Base-by-base conservation (phyloP, 2,888 invertebrate species). In the Hydrotaea cyrtoneurina region DNA sequence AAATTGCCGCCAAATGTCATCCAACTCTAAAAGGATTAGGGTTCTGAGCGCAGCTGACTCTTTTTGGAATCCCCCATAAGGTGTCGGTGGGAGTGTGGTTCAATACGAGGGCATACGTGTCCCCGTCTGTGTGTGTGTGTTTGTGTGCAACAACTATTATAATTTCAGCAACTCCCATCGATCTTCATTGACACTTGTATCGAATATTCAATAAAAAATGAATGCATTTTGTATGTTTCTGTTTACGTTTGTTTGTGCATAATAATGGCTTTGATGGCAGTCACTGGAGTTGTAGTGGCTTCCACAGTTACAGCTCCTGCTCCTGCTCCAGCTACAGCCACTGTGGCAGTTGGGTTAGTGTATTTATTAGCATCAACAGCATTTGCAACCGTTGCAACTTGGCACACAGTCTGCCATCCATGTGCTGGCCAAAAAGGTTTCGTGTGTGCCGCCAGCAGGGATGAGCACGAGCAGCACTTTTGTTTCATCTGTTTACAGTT, bases 151-250 rank as follows among this genome's bases (percentile, higher is more conserved):
- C 75, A 73, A 81, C 78, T 81, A 76, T 78, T 78, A 62, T 62
- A 78, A 71, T 71, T 74, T 73, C 17, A 71, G 23, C 57, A 84
- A 79, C 76, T 84, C 78, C 79, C 78, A 85, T 85, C 84, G 81
- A 85, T 85, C 84, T 85, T 85, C 76, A 84, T 81, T 84, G 81
- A 74, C 84, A 84, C 75, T 78, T 72, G 72, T 73, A 73, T 80
- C 59, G 26, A 53, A 39, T 50, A 59, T 57, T n/a, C 72, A 50
- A 62, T 57, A n/a, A 71, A 23, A 73, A 57, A 83, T n/a, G 62
- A 72, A 76, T 43, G 31, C 2, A 43, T 39, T 80, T 80, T 80
- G 76, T 77, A 21, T 43, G 21, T 43, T 66, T 66, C 17, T 69
- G 69, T 69, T 69, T 69, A 69, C 69, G 74, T 62, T 80, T 66